Evolutionary conservation across 2,888 invertebrate species (phyloP).

Genomic region (Caenorhabditis angaria): DNA sequence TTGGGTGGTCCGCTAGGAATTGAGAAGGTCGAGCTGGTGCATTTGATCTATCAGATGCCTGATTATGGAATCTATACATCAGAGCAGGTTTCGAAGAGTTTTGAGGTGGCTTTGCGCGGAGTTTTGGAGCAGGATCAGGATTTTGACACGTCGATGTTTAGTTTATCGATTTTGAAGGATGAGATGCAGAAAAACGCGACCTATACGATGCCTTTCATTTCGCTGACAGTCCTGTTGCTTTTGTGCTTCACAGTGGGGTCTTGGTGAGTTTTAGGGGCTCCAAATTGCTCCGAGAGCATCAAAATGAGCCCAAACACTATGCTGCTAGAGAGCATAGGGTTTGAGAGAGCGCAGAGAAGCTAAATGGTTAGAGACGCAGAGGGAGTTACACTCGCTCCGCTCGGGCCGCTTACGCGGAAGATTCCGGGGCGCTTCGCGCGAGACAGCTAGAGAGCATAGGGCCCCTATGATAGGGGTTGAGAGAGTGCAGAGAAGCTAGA

Average conservation of each 20-base stretch:
- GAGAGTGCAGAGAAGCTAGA: no score
- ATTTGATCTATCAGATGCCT: constrained; percentile 65
- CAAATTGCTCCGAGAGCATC: no score
- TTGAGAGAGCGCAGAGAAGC: no score
- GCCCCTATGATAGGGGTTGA: no score
- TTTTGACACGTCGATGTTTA: constrained; percentile 57
- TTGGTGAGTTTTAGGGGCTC: constrained; percentile 49
- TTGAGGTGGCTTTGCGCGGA: constrained; percentile 57
- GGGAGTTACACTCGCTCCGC: no score
- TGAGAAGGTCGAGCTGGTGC: constrained; percentile 64
- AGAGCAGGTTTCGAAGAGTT: constrained; percentile 62
- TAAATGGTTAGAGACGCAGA: no score
- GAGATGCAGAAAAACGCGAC: constrained; percentile 72
- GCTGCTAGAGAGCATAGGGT: no score
- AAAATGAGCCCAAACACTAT: no score
- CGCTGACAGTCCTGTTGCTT: constrained; percentile 66
- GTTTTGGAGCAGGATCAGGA: constrained; percentile 48
- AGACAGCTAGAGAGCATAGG: no score
- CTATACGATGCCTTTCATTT: constrained; percentile 70
- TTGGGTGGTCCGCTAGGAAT: constrained; percentile 53
- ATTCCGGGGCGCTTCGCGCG: no score
- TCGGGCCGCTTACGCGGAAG: no score
- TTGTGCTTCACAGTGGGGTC: constrained; percentile 69
- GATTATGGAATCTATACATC: constrained; percentile 63
- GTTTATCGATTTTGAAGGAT: constrained; percentile 66